Conservation (phyloP, 2,888 invertebrate genomes). For the Hyles lineata region DNA sequence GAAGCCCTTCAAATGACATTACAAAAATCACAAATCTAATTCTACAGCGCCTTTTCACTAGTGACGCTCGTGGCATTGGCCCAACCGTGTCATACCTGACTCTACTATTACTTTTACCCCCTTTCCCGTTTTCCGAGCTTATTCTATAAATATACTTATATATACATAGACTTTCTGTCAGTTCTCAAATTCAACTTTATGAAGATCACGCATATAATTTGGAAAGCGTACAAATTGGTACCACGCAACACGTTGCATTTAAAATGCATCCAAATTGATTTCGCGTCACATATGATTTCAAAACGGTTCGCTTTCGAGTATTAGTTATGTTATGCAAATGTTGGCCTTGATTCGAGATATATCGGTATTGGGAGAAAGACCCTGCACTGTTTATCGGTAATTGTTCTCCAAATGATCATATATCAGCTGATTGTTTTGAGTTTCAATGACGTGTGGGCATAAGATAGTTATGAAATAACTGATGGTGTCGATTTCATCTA, state of each 20-base stretch:
- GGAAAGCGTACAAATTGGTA: constrained; percentile 8
- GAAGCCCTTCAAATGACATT: too few species aligned
- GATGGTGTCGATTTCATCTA: too few species aligned
- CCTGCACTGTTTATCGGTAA: constrained; percentile 33
- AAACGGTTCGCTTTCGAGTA: constrained; percentile 10
- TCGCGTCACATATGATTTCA: not conserved
- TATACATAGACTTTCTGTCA: not conserved
- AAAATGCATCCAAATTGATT: constrained; percentile 26
- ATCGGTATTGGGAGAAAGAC: constrained; percentile 51
- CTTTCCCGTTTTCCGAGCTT: too few species aligned
- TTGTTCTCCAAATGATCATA: not conserved
- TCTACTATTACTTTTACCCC: too few species aligned
- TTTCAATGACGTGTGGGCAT: not conserved
- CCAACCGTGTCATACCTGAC: too few species aligned
- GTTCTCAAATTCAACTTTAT: not conserved
- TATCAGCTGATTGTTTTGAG: not conserved
- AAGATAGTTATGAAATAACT: too few species aligned
- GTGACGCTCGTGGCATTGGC: too few species aligned
- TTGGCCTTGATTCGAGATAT: not conserved
- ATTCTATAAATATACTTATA: too few species aligned
- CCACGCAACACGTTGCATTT: constrained; percentile 22
- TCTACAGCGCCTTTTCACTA: too few species aligned
- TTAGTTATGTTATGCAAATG: constrained; percentile 12
- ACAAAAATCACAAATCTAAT: too few species aligned
- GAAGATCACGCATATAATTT: constrained; percentile 8